Base-by-base conservation (phyloP, 2,797 vertebrate genomes). In the Enteromius radiatus region DNA sequence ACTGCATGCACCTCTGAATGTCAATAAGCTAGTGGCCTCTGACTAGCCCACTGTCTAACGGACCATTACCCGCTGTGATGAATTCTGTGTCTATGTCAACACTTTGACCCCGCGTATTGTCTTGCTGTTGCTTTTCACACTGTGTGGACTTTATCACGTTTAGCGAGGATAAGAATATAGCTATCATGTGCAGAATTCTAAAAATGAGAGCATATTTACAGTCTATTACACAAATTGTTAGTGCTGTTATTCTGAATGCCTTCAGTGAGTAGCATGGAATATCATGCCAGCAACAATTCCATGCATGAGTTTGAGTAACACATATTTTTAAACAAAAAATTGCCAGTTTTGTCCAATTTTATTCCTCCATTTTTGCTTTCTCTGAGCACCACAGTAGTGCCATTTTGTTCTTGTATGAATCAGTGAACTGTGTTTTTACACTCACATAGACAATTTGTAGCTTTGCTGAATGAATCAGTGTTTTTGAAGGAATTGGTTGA, bases 11-110 rank as follows among this genome's bases (percentile, higher is more conserved):
- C 19, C 41, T 17, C 49, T 70, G 87, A 80, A 82, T 83, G 75
- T 82, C 85, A 86, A 84, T 87, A 84, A 84, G 80, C 74, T 69
- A 49, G 75, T 81, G 67, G 82, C 84, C 84, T 74, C 69, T 43
- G 75, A 77, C 76, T 76, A 64, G 47, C 76, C 83, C 47, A 49
- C 75, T 86, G 76, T 88, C 82, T 88, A 80, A 80, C 67, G 70
- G 64, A 33, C 76, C 85, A 87, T 88, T 89, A 85, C 78, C 73
- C 81, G 15, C 33, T 26, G 73, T 78, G 65, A 88, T 82, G 52
- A 83, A 78, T 80, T 75, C 47, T 78, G 45, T 84, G 70, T 74
- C 80, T 78, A 45, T 79, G 79, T 86, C 81, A 81, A 83, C 81
- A 84, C 67, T 71, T 59, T 86, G 84, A 88, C 85, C 85, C 83